Base-by-base conservation (phyloP, 1,140 invertebrate species). In the Schlechtendalia chinensis region DNA sequence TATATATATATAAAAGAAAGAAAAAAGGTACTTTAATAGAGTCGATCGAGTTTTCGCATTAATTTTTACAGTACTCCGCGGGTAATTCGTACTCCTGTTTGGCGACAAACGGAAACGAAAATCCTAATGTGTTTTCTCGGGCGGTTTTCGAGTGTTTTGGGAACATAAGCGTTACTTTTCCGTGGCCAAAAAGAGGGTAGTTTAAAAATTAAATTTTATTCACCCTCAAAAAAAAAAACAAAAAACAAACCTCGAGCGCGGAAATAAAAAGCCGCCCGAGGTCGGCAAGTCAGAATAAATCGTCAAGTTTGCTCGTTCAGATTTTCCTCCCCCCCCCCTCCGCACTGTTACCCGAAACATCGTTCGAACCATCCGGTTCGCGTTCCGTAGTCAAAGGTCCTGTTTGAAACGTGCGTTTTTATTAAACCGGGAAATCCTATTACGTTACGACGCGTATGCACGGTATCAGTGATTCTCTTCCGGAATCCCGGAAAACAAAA, bases 151-250 rank as follows among this genome's bases (percentile, higher is more conserved):
- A 79, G 53, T 11, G 59, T 58, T 27, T 79, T 47, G 3, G 32
- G 8, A 39, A 39, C 8, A 59, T 22, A 45, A 79, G 39, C 75
- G 24, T 79, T 79, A 29, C 75, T 63, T 61, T 61, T 50, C 11
- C 27, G 22, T 16, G n/a, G 29, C 58, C 47, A 27, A 63, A 63
- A 61, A 47, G 50, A 59, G 75, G 58, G 39, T 50, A 61, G 56
- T 79, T 79, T 59, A 79, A 79, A 79, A 79, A 61, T 79, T 61
- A 79, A 79, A 79, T 79, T 79, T 79, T 79, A 79, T 79, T 59
- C 58, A 79, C 75, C 75, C 75, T 79, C 75, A 19, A 39, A 79
- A 79, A 24, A 63, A n/a, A 50, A 50, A 39, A 39, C 63, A 79
- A 24, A 63, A n/a, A 50, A 50, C 3, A 39, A 39, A 39, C 32